Conservation (phyloP, 2,888 invertebrate genomes). For the Sarcophaga carnaria region DNA sequence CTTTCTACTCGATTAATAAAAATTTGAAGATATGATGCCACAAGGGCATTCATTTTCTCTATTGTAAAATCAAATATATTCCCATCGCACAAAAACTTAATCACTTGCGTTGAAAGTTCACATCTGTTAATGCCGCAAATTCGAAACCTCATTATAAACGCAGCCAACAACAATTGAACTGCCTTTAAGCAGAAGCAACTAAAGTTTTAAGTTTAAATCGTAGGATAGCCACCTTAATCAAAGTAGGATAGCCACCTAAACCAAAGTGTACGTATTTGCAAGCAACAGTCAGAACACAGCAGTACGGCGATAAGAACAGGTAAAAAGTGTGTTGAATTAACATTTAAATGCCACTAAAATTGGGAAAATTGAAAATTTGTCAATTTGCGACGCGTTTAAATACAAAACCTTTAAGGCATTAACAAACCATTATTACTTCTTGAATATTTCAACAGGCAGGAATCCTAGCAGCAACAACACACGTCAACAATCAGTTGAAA, state of each 20-base stretch:
- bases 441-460: conserved; percentile 53
- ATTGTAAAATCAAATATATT: neutral
- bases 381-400: conserved; percentile 63
- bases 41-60: too few species aligned
- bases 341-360: conserved; percentile 64
- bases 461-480: neutral
- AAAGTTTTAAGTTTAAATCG: conserved; percentile 30
- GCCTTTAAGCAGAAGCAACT: conserved; percentile 19
- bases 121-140: conserved; percentile 45
- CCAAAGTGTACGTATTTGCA: too few species aligned
- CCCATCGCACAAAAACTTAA: neutral
- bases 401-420: conserved; percentile 61
- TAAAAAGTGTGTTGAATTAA: conserved; percentile 17
- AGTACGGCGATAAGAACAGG: neutral
- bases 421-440: conserved; percentile 62
- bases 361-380: conserved; percentile 49
- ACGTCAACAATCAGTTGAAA: neutral
- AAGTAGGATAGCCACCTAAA: neutral
- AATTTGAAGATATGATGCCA: too few species aligned
- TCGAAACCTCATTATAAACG: conserved; percentile 56
- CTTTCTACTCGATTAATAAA: too few species aligned
- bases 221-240: too few species aligned
- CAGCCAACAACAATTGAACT: conserved; percentile 19
- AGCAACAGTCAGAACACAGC: too few species aligned
- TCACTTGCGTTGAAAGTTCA: conserved; percentile 52